phyloP scores from a whole-genome alignment of 2,113 vertebrate species.

The Speoplatyrhinus poulsoni region DNA sequence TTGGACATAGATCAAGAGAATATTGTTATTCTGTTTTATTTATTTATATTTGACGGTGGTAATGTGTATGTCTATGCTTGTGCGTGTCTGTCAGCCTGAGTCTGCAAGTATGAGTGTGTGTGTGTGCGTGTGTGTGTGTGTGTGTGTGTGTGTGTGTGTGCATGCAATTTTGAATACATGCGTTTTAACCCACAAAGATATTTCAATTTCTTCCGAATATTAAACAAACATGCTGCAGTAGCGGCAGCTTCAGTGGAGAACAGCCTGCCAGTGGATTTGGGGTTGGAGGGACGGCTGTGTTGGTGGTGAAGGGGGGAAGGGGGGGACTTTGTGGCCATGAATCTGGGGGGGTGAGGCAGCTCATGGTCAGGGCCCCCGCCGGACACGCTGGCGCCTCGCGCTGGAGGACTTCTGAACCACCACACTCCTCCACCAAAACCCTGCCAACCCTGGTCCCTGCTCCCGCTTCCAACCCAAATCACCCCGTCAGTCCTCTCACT shows the following conservation, averaged over 20 bases:
- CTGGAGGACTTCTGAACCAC: conserved; percentile 89
- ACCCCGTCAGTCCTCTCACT: conserved; percentile 57
- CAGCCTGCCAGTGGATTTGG: conserved; percentile 79
- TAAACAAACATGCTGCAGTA: conserved; percentile 83
- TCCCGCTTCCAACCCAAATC: conserved; percentile 73
- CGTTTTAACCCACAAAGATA: conserved; percentile 81
- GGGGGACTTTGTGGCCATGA: conserved; percentile 73
- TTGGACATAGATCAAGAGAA: conserved; percentile 76
- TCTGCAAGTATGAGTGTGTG: conserved; percentile 33
- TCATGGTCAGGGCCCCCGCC: conserved; percentile 82
- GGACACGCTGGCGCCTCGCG: conserved; percentile 86
- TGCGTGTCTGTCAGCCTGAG: conserved; percentile 12
- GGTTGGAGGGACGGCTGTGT: conserved; percentile 70
- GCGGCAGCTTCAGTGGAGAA: conserved; percentile 67
- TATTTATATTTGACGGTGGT: conserved; percentile 75
- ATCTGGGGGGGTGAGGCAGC: conserved; percentile 75
- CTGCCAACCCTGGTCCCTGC: conserved; percentile 76
- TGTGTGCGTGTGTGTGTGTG: conserved; percentile 25
- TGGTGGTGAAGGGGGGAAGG: conserved; percentile 49
- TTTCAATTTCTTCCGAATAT: conserved; percentile 89
- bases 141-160: conserved; percentile 44
- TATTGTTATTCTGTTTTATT: conserved; percentile 75
- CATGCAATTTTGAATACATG: conserved; percentile 68
- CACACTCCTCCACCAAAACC: conserved; percentile 83
- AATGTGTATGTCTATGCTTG: conserved; percentile 50